A percentile compares a stretch with the other conserved stretches of the same genome.
Conservation (phyloP, 2,113 vertebrate species). For the Sphaerodactylus townsendi region DNA sequence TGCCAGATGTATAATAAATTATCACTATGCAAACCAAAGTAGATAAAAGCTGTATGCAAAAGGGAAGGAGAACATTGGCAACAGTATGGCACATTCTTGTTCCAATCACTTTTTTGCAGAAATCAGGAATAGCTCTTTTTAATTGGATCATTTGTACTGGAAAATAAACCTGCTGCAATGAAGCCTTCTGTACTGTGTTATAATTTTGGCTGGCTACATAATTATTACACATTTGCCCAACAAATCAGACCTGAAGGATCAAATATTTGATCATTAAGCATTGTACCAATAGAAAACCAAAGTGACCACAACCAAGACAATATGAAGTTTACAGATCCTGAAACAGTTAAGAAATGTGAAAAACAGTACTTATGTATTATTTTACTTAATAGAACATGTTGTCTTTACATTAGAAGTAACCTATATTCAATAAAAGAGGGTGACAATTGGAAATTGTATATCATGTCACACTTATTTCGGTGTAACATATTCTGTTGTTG, state of each 20-base stretch:
- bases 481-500: too few relatives aligned
- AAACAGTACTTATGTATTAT: background rate
- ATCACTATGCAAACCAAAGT: background rate
- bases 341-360: background rate
- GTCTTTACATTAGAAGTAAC: too few relatives aligned
- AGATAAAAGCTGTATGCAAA: background rate
- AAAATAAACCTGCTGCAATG: background rate
- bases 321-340: rapidly evolving
- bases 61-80: background rate
- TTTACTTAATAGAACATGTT: too few relatives aligned
- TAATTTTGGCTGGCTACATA: background rate
- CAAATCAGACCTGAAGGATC: background rate
- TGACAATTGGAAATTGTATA: too few relatives aligned
- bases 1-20: background rate
- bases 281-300: background rate
- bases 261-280: background rate
- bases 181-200: background rate
- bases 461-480: too few relatives aligned
- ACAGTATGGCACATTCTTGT: background rate
- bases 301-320: background rate
- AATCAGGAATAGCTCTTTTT: background rate
- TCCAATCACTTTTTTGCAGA: background rate
- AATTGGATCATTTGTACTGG: background rate
- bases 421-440: too few relatives aligned
- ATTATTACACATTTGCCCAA: background rate